phyloP scores from a whole-genome alignment of 2,888 invertebrate genomes.

The Netelia fuscicornis region DNA sequence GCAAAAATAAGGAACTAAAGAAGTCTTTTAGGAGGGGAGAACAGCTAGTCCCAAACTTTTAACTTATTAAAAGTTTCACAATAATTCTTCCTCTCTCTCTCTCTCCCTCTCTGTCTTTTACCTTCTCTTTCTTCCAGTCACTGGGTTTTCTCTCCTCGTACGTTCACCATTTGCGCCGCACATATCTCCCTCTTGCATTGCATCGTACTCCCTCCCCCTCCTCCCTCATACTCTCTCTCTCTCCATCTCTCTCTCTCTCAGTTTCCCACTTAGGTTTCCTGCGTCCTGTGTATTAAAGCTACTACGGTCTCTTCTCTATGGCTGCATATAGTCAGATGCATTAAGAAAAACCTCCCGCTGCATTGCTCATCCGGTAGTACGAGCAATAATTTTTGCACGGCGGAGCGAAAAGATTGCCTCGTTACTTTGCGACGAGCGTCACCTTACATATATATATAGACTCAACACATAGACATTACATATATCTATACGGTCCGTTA shows the following conservation, averaged over 20 bases:
- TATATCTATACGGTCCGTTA: conserved; percentile 11
- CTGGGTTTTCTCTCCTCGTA: background rate
- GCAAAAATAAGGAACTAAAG: too few relatives aligned
- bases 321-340: conserved; percentile 36
- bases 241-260: conserved; percentile 13
- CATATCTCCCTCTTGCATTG: background rate
- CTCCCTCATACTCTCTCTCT: background rate
- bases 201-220: background rate
- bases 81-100: background rate
- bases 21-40: background rate
- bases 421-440: conserved; percentile 56
- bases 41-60: background rate
- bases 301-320: background rate
- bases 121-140: background rate
- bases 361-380: conserved; percentile 34
- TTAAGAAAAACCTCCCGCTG: conserved; percentile 38
- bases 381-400: conserved; percentile 65
- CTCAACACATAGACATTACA: background rate
- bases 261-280: conserved; percentile 41
- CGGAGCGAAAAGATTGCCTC: conserved; percentile 66
- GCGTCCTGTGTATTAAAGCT: conserved; percentile 48
- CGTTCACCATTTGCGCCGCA: background rate
- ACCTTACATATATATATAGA: conserved; percentile 25
- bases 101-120: background rate
- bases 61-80: background rate